Evolutionary conservation across 1,140 invertebrate genomes (phyloP).

Genomic region (Archivesica marissinica): DNA sequence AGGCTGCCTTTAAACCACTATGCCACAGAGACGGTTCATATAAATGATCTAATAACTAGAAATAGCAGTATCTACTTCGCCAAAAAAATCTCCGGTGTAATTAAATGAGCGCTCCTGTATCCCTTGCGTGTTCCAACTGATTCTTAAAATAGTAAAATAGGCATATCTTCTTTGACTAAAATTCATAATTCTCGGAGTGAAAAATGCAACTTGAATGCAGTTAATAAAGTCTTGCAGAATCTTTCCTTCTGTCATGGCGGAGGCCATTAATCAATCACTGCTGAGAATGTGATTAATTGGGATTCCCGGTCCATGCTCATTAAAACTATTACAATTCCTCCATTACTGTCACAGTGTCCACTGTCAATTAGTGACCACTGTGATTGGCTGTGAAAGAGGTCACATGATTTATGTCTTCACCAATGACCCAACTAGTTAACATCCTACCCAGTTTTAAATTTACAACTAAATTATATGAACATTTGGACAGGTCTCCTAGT

Average conservation of each 20-base stretch:
- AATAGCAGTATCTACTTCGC: no score
- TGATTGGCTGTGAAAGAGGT: slow-evolving; percentile 46
- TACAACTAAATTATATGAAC: slow-evolving; percentile 49
- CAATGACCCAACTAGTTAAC: slow-evolving; percentile 28
- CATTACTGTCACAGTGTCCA: slow-evolving; percentile 25
- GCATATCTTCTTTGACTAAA: no score
- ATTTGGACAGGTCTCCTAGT: slow-evolving; percentile 19
- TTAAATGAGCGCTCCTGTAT: no score
- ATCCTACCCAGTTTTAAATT: slow-evolving; percentile 40
- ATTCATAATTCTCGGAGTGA: no score
- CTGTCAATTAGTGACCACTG: slow-evolving; percentile 46
- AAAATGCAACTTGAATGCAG: no score
- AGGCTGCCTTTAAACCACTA: no score
- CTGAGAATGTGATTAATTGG: slow-evolving; percentile 16
- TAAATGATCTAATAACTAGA: no score
- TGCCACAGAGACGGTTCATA: no score
- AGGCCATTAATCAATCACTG: background rate
- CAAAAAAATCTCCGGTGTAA: no score
- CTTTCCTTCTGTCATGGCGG: no score
- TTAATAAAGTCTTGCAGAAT: background rate
- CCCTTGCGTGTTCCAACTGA: no score
- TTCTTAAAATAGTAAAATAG: no score
- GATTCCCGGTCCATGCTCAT: background rate
- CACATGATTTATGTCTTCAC: slow-evolving; percentile 46
- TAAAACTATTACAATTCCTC: slow-evolving; percentile 1